Evolutionary conservation across 2,113 vertebrate species (phyloP).

Genomic region (Vireo altiloquus): DNA sequence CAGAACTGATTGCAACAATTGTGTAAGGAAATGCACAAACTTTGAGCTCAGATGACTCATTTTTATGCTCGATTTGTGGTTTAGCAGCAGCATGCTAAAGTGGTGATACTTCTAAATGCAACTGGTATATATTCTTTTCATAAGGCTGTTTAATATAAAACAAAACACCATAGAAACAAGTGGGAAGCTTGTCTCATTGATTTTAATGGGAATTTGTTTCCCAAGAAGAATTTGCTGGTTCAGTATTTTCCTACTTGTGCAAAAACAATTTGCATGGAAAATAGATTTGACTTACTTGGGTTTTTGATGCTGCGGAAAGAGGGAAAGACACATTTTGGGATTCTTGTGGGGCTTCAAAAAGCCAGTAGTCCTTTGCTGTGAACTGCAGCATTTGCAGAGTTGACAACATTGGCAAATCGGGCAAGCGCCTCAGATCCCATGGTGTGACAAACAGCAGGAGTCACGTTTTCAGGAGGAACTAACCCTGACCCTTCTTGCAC

Average conservation of each 20-base stretch:
- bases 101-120: not conserved
- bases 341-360: not conserved
- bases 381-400: not conserved
- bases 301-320: conserved; percentile 8
- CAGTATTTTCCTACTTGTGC: not conserved
- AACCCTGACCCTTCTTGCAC: not conserved
- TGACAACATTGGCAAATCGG: not conserved
- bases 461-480: not conserved
- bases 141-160: not conserved
- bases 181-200: conserved; percentile 51
- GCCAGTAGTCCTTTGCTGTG: not conserved
- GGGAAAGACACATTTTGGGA: not conserved
- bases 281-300: not conserved
- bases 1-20: not conserved
- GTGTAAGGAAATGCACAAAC: not conserved
- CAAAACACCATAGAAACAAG: conserved; percentile 8
- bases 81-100: conserved; percentile 4
- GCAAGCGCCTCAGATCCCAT: not conserved
- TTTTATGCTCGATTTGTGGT: conserved; percentile 30
- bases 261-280: conserved; percentile 42
- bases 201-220: conserved; percentile 44
- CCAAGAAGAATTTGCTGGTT: conserved; percentile 32
- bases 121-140: not conserved
- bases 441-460: not conserved
- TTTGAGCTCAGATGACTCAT: not conserved